Base-by-base conservation (phyloP, 2,797 vertebrate genomes). In the Muscicapa comitata region DNA sequence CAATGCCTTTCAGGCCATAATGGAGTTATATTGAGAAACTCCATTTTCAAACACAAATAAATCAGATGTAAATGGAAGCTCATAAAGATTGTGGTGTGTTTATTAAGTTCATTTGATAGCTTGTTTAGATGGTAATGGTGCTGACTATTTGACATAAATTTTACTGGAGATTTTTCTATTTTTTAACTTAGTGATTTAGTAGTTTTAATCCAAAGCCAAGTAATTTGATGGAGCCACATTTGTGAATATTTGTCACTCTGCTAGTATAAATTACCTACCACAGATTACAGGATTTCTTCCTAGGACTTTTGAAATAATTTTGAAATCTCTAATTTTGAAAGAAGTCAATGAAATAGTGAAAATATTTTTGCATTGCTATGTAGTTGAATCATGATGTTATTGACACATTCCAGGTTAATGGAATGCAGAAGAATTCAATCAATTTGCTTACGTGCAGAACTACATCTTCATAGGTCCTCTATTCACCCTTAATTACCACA, bases 131-230 rank as follows among this genome's bases (percentile, higher is more conserved):
- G 35, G 67, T 92, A 96, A 71, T 20, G 29, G 20, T 74, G 23
- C 29, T 92, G 57, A 68, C 17, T 76, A 25, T 68, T 65, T 77
- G 68, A 54, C 54, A 92, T 82, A 88, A 92, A 94, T 91, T 92
- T 92, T 85, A 59, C 50, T 74, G 26, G 47, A 65, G 28, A 77
- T 40, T 89, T 90, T 93, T 78, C 43, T 77, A 63, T 85, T 84
- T 93, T 89, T 91, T 61, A 48, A 74, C 67, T 92, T 96, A 92
- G 85, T 83, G 87, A 94, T 93, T 85, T 87, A 65, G 17, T 68
- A 68, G 25, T 67, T 93, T 82, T 80, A 78, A 65, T 83, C 23
- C 15, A 58, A 92, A 85, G 50, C 12, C 18, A 58, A 74, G 33
- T 48, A 86, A 95, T n/a, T 85, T 77, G 38, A 87, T 65, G 25